phyloP scores from a whole-genome alignment of 2,888 invertebrate species.

The Platynereis dumerilii region DNA sequence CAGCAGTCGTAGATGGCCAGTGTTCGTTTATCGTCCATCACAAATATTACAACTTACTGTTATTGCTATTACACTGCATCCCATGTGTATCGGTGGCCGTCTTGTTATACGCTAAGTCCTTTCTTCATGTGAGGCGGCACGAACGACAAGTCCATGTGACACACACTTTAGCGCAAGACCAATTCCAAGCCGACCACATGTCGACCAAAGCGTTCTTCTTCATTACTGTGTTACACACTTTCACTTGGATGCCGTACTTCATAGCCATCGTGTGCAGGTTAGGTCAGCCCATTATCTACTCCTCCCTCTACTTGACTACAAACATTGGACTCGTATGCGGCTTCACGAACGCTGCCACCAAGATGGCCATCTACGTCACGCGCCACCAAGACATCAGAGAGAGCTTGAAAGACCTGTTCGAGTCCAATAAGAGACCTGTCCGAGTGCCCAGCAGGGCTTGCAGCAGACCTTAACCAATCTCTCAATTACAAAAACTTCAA shows the following conservation, averaged over 20 bases:
- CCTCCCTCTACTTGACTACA: too few relatives aligned
- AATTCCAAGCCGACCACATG: slow-evolving; percentile 12
- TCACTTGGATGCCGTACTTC: slow-evolving; percentile 18
- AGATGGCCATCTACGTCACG: too few relatives aligned
- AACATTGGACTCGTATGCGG: too few relatives aligned
- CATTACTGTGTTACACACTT: not conserved
- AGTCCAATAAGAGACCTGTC: too few relatives aligned
- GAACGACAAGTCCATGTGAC: slow-evolving; percentile 24
- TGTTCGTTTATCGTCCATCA: not conserved
- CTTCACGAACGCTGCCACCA: too few relatives aligned
- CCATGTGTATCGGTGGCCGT: slow-evolving; percentile 11
- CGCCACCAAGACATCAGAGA: too few relatives aligned
- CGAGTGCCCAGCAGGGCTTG: too few relatives aligned
- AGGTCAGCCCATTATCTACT: too few relatives aligned
- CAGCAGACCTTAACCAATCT: too few relatives aligned
- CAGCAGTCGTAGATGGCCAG: not conserved
- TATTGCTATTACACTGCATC: slow-evolving; percentile 11
- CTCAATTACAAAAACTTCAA: too few relatives aligned
- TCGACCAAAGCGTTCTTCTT: slow-evolving; percentile 7
- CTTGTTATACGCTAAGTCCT: slow-evolving; percentile 5
- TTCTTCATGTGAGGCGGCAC: slow-evolving; percentile 20
- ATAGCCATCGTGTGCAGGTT: not conserved
- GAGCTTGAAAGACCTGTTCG: too few relatives aligned
- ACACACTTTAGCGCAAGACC: slow-evolving; percentile 20
- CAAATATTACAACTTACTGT: slow-evolving; percentile 9